These are phyloP conservation scores for Podiceps cristatus DNA, from an alignment of 2,113 vertebrate genomes.

Conservation along the genomic window DNA sequence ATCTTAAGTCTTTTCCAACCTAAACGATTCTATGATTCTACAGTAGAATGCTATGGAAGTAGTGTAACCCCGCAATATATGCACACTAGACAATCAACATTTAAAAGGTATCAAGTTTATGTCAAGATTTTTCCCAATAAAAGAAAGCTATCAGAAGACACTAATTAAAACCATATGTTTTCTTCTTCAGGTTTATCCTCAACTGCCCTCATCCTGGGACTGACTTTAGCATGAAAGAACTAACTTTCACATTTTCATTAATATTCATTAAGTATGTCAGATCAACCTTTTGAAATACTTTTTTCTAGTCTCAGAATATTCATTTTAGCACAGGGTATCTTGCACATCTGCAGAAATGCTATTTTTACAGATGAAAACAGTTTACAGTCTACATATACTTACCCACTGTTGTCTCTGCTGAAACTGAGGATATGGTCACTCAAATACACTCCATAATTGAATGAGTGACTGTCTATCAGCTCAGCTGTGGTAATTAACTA, in stretches of 20 bases:
- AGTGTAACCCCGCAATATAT: neutral
- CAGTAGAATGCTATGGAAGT: neutral
- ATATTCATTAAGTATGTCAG: neutral
- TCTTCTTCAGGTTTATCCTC: neutral
- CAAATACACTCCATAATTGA: neutral
- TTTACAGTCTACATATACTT: neutral
- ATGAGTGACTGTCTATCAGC: neutral
- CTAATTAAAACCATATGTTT: neutral
- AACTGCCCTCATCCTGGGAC: neutral
- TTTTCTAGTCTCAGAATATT: neutral
- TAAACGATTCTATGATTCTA: too few species aligned
- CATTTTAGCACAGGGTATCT: neutral
- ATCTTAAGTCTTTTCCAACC: too few species aligned
- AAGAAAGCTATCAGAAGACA: neutral
- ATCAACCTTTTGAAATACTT: neutral
- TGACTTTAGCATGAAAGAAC: neutral
- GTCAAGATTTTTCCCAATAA: neutral
- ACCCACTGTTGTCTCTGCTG: neutral
- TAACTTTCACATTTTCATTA: neutral
- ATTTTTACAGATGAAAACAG: neutral
- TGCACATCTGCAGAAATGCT: neutral
- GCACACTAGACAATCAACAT: neutral
- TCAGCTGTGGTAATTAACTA: neutral
- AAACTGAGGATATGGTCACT: neutral
- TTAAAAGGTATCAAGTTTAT: neutral